Evolutionary conservation across 2,797 vertebrate genomes (phyloP), one percentile per base, ranked within the genome.

Genomic region (Catharus ustulatus): DNA sequence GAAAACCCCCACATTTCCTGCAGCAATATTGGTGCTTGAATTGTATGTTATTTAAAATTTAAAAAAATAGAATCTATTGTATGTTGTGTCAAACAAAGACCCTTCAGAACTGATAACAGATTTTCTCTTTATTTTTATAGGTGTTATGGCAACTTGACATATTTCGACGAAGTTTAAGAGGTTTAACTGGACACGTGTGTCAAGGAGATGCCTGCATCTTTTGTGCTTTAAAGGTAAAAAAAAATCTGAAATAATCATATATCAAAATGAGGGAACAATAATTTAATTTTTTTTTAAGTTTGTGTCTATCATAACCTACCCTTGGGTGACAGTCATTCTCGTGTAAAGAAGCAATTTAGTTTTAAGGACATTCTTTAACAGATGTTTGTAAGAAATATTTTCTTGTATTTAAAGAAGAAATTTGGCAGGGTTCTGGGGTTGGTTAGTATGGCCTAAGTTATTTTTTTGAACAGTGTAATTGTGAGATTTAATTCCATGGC

Each of bases 81-180:
- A 19, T 54, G 29, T 77, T 54, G 10, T 71, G 26, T 59, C 77
- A 77, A 46, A 30, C 2, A 1, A 42, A 72, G 55, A 75, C 7
- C 32, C 13, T 77, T 83, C 42, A 62, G 19, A 72, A 92, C 22
- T 42, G 3, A 32, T 49, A 16, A 26, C 22, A 71, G 88, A 48
- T 32, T 69, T 74, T 55, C 90, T 15, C 90, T 52, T 74, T 30
- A n/a, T 90, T 84, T 86, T 90, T 87, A 2, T 80, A 99, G 99
- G 99, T 99, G 36, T 97, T 99, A 40, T 99, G 99, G 99, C 99
- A 99, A 12, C 97, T 99, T 96, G 99, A 99, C 94, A 99, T 99
- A 97, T 99, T 99, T 96, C 98, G 99, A 87, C 98, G 99, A 67
- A 99, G 99, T 97, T 98, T 99, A 82, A 98, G 99, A 92, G 98